Evolutionary conservation across 2,888 invertebrate genomes (phyloP), one percentile per base, ranked within the genome.

Genomic region (Acronicta alni): DNA sequence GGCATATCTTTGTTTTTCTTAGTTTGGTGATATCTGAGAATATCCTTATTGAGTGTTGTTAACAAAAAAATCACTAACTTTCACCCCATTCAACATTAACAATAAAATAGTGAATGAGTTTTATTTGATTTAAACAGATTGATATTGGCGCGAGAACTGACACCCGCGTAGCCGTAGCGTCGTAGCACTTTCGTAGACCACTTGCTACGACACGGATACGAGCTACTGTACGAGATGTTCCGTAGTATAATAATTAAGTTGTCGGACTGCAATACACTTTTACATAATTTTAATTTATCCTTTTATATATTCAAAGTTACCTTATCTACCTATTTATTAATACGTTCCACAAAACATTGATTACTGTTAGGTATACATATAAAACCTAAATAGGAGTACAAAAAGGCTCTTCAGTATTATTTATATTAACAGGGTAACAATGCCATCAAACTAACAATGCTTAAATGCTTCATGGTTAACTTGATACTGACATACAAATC

Each of bases 181-280:
- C 76, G 80, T 80, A 80, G 79, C 68, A 55, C 48, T 16, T n/a
- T 57, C 72, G 82, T 81, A 80, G 82, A 26, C 30, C 41, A 3
- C 7, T 8, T 26, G 69, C 79, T 81, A 75, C 79, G 75, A 42
- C 14, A n/a, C 14, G 0, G 38, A 35, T 18, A 56, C 48, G 3
- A 16, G 18, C 6, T 10, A 20, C 14, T n/a, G n/a, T n/a, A n/a
- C n/a, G n/a, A n/a, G 20, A n/a, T 20, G 10, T 35, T 7, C 18
- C 14, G 8, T n/a, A 16, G 30, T 3, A 12, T 30, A 12, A 26
- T 10, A 26, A 26, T 26, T 10, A 1, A 23, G 5, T 9, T 10
- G 2, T 10, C 30, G 3, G 0, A 30, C 12, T 30, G 12, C 10
- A 30, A 30, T 30, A 3, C 10, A 12, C 12, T 30, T 12, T 30